These are phyloP conservation scores for Myiotriccus ornatus DNA, from an alignment of 2,797 vertebrate genomes.

Conservation along the genomic window DNA sequence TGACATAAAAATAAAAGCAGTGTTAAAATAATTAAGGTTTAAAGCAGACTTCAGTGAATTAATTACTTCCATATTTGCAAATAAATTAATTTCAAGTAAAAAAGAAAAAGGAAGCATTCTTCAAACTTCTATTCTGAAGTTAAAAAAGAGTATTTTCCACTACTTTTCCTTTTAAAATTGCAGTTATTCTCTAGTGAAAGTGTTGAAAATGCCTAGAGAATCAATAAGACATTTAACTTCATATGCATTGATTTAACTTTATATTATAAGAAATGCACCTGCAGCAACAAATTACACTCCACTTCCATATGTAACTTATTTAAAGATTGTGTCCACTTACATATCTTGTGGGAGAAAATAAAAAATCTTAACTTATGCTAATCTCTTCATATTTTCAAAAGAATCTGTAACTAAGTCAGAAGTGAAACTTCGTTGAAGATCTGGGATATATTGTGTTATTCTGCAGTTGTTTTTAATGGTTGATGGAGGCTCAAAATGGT, in stretches of 20 bases:
- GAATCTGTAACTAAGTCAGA: neutral
- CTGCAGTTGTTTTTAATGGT: neutral
- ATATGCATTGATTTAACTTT: neutral
- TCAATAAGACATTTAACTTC: neutral
- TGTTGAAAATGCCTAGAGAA: neutral
- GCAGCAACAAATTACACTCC: neutral
- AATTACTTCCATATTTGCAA: slow-evolving; percentile 16
- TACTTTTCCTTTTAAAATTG: neutral
- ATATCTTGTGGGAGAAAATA: neutral
- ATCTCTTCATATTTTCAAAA: neutral
- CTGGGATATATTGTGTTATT: neutral
- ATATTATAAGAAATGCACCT: neutral
- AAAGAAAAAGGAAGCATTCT: neutral
- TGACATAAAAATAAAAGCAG: slow-evolving; percentile 23
- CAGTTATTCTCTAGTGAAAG: neutral
- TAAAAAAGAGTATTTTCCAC: neutral
- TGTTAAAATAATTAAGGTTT: slow-evolving; percentile 36
- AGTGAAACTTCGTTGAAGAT: neutral
- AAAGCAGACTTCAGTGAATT: neutral
- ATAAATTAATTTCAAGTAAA: slow-evolving; percentile 3
- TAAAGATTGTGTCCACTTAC: neutral
- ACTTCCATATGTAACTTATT: neutral
- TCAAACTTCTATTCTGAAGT: neutral
- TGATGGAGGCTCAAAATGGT: neutral
- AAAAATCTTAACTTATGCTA: neutral